Evolutionary conservation across 2,113 vertebrate genomes (phyloP).

Genomic region (Chinchilla lanigera): DNA sequence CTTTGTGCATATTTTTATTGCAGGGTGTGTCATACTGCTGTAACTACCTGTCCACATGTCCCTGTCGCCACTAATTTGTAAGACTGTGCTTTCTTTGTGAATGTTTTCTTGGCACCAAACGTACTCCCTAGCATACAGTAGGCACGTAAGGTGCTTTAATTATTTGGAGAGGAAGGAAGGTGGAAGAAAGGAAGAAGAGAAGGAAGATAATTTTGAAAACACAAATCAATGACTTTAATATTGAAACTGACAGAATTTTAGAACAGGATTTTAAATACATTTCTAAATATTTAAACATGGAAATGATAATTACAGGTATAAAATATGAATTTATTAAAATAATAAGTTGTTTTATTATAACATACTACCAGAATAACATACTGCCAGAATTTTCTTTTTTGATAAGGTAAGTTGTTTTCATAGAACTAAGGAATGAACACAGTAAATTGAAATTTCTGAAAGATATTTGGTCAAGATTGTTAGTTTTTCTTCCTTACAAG

Average conservation of each 20-base stretch:
- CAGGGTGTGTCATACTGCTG: not conserved
- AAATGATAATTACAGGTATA: not conserved
- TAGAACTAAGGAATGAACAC: not conserved
- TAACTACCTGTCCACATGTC: not conserved
- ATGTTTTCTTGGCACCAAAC: not conserved
- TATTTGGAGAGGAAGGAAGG: not conserved
- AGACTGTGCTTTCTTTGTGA: not conserved
- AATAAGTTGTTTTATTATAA: no score
- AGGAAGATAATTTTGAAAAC: not conserved
- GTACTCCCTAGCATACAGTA: not conserved
- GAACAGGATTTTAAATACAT: not conserved
- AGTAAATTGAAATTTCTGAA: not conserved
- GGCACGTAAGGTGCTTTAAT: not conserved
- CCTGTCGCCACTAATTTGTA: not conserved
- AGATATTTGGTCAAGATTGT: not conserved
- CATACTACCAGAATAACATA: not conserved
- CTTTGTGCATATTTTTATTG: not conserved
- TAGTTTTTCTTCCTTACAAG: not conserved
- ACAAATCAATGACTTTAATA: slow-evolving; percentile 21
- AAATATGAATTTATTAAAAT: slow-evolving; percentile 17
- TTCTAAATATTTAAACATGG: slow-evolving; percentile 6
- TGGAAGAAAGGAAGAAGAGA: not conserved
- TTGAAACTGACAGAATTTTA: slow-evolving; percentile 27
- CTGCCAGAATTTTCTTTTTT: not conserved
- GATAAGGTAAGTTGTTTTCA: not conserved